Evolutionary conservation across 2,113 vertebrate species (phyloP).

Genomic region (Arizona elegans): DNA sequence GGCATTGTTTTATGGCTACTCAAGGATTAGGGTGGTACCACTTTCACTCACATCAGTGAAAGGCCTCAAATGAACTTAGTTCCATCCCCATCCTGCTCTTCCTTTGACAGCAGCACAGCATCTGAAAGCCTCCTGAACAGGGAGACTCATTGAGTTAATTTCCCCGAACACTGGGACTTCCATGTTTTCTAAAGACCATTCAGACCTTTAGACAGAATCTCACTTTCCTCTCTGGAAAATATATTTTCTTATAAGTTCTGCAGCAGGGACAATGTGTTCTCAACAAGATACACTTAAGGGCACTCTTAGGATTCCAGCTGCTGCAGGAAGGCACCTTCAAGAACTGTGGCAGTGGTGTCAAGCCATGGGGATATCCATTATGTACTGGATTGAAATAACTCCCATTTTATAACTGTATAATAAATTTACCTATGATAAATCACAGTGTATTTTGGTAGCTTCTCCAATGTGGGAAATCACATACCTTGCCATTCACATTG

Average conservation of each 20-base stretch:
- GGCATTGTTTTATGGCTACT: not conserved
- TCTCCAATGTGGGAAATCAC: conserved; percentile 2
- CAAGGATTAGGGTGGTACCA: not conserved
- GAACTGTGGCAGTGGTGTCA: not conserved
- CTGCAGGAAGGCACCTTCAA: not conserved
- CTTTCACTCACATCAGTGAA: not conserved
- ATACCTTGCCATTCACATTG: not conserved
- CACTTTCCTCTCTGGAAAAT: not conserved
- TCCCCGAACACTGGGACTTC: not conserved
- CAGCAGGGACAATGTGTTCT: not conserved
- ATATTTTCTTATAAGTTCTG: not conserved
- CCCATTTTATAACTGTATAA: not conserved
- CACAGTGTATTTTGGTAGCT: not conserved
- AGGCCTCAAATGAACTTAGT: not conserved
- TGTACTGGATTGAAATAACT: not conserved
- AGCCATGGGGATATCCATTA: not conserved
- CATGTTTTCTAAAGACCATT: not conserved
- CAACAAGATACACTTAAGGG: fast-evolving
- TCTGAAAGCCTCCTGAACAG: not conserved
- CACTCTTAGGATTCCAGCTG: not conserved
- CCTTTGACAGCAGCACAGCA: not conserved
- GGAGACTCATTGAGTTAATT: not conserved
- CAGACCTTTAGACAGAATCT: not conserved
- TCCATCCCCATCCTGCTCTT: not conserved
- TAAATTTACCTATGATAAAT: not conserved